These are phyloP conservation scores for Fragum whitleyi DNA, from an alignment of 2,888 invertebrate genomes.

Conservation along the genomic window DNA sequence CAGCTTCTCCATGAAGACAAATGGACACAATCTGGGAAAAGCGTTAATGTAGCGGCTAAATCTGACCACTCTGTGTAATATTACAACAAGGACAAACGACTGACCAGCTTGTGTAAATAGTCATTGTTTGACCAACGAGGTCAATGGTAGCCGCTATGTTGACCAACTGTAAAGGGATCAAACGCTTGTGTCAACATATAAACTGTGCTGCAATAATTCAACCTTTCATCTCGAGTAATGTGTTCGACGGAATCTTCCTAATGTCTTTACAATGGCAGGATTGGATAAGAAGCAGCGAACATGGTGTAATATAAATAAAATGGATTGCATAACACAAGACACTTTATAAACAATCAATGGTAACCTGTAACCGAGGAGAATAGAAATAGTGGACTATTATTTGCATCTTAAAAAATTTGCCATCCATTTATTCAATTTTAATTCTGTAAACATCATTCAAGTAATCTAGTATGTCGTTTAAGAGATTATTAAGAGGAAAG, in stretches of 20 bases:
- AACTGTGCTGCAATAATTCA: background rate
- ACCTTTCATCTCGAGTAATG: background rate
- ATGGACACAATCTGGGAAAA: background rate
- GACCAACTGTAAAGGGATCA: constrained; percentile 26
- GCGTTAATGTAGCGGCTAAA: constrained; percentile 23
- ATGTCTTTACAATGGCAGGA: background rate
- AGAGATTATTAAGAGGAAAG: too few species aligned
- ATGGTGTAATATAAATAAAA: background rate
- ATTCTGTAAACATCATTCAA: too few species aligned
- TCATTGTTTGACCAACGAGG: constrained; percentile 51
- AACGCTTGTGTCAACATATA: constrained; percentile 7
- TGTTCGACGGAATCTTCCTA: background rate
- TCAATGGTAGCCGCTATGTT: constrained; percentile 49
- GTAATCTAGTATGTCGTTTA: too few species aligned
- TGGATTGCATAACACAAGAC: too few species aligned
- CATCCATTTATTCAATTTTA: too few species aligned
- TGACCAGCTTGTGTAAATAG: constrained; percentile 53
- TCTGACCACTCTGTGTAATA: constrained; percentile 44
- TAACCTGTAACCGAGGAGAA: too few species aligned
- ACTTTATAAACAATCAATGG: too few species aligned
- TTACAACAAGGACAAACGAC: constrained; percentile 47
- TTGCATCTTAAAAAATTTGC: too few species aligned
- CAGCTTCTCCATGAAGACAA: too few species aligned
- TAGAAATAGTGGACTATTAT: too few species aligned
- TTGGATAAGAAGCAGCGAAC: background rate